Percentiles rank a stretch among this genome's conserved stretches.
These are phyloP conservation scores for Tortricodes alternella DNA, from an alignment of 2,888 invertebrate species.

Conservation along the genomic window DNA sequence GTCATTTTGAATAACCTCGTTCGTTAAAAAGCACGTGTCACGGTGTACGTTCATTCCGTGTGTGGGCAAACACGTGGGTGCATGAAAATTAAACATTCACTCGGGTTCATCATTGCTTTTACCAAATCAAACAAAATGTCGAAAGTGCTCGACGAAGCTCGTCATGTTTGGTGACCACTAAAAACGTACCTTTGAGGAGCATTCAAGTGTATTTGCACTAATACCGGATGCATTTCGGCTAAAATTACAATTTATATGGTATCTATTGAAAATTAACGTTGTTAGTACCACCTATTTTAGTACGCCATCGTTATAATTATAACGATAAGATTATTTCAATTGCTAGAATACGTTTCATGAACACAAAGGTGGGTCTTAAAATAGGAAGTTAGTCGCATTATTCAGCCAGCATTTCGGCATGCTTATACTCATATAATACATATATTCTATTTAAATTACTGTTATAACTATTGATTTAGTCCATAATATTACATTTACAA, in stretches of 20 bases:
- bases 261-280: not conserved
- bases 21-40: conserved; percentile 12
- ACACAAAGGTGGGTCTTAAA: too few relatives aligned
- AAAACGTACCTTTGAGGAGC: not conserved
- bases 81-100: conserved; percentile 28
- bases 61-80: conserved; percentile 21
- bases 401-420: too few relatives aligned
- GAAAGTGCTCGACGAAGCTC: conserved; percentile 43
- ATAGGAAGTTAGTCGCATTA: too few relatives aligned
- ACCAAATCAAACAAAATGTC: conserved; percentile 45
- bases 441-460: too few relatives aligned
- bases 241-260: not conserved
- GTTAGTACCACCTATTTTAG: too few relatives aligned
- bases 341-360: too few relatives aligned
- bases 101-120: conserved; percentile 41
- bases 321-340: too few relatives aligned
- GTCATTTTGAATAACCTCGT: conserved; percentile 20
- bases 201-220: conserved; percentile 14
- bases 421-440: too few relatives aligned
- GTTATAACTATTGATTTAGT: too few relatives aligned
- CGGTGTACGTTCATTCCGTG: conserved; percentile 12
- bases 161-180: conserved; percentile 42
- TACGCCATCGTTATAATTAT: too few relatives aligned
- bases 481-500: too few relatives aligned
- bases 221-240: not conserved